Conservation (phyloP, 1,140 invertebrate species). For the Temnothorax nylanderi region DNA sequence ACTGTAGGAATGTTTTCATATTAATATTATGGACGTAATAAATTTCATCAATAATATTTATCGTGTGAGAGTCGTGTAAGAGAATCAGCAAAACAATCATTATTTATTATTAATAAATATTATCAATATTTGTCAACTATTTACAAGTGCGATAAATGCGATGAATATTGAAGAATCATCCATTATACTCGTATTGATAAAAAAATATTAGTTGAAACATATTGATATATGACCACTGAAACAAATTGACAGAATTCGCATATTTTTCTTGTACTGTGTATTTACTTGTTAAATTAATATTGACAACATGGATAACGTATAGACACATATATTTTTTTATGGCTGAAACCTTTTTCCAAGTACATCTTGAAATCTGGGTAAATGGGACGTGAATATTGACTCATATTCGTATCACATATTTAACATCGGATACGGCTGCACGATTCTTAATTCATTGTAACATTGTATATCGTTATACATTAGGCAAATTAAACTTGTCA, state of each 20-base stretch:
- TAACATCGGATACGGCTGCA: not conserved
- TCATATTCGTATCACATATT: not conserved
- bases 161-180: not conserved
- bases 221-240: not conserved
- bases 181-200: not conserved
- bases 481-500: slow-evolving; percentile 11
- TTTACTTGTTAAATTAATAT: not conserved
- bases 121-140: not conserved
- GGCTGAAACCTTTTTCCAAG: not conserved
- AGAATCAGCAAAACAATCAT: not conserved
- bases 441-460: slow-evolving; percentile 3
- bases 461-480: not conserved
- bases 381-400: not conserved
- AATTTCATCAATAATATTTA: not conserved
- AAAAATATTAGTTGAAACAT: not conserved
- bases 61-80: not conserved
- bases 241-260: not conserved
- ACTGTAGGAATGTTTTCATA: not conserved
- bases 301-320: not conserved
- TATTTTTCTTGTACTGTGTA: not conserved
- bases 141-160: not conserved
- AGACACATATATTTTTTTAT: not conserved
- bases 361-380: not conserved
- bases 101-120: not conserved
- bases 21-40: not conserved